Evolutionary conservation across 2,888 invertebrate species (phyloP).

Genomic region (Sesia bembeciformis): DNA sequence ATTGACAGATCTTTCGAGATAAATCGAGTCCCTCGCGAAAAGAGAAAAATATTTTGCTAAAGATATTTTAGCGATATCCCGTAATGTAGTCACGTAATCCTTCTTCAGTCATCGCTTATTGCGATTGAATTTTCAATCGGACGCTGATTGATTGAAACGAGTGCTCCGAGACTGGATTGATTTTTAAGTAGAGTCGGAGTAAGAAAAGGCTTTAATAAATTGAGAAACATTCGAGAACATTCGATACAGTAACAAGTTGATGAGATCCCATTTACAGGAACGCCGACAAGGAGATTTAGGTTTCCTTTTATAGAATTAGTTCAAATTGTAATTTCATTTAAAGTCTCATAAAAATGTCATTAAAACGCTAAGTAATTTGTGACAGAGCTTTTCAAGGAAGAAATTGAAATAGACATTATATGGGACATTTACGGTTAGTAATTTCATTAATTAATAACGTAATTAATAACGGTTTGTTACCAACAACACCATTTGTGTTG

Average conservation of each 20-base stretch:
- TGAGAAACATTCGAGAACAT: slow-evolving; percentile 47
- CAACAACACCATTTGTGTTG: no score
- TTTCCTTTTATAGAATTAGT: no score
- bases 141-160: slow-evolving; percentile 66
- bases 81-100: slow-evolving; percentile 61
- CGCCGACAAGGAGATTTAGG: slow-evolving; percentile 38
- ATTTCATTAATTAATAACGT: no score
- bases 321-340: no score
- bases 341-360: no score
- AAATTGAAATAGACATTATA: no score
- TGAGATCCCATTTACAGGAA: slow-evolving; percentile 46
- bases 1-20: background rate
- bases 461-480: no score
- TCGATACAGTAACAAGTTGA: slow-evolving; percentile 50
- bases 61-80: slow-evolving; percentile 30
- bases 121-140: slow-evolving; percentile 63
- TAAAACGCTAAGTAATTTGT: no score
- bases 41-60: slow-evolving; percentile 13
- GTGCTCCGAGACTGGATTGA: slow-evolving; percentile 46
- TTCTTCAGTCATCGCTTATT: slow-evolving; percentile 57
- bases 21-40: slow-evolving; percentile 4
- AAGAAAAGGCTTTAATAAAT: slow-evolving; percentile 56
- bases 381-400: no score
- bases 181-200: slow-evolving; percentile 56
- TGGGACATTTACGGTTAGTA: no score